Percentiles rank a stretch among this genome's conserved stretches.
These are phyloP conservation scores for Metaphire vulgaris DNA, from an alignment of 1,140 invertebrate species.

Conservation along the genomic window DNA sequence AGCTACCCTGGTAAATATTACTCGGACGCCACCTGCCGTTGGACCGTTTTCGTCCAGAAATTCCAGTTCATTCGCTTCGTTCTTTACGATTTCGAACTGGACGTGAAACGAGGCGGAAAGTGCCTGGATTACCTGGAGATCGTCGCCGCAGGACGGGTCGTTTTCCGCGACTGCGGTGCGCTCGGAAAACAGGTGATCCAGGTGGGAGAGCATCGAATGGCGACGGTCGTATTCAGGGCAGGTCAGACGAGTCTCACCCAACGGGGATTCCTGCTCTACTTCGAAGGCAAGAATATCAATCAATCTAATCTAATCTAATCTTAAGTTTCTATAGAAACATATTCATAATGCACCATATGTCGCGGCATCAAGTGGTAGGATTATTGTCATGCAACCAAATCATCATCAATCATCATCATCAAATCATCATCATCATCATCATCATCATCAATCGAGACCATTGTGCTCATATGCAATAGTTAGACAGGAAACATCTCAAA, in stretches of 20 bases:
- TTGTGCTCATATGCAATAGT: too few species aligned
- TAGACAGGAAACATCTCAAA: too few species aligned
- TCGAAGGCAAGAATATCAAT: constrained; percentile 17
- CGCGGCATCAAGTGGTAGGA: neutral
- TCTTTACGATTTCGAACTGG: constrained; percentile 26
- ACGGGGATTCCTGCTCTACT: constrained; percentile 25
- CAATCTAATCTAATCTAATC: neutral
- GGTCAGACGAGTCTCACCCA: constrained; percentile 21
- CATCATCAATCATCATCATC: neutral
- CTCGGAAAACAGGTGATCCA: constrained; percentile 13
- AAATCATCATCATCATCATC: constrained; percentile 5
- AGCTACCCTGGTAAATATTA: constrained; percentile 27
- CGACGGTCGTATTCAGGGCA: constrained; percentile 22
- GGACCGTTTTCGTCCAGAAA: constrained; percentile 24
- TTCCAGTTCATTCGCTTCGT: constrained; percentile 13
- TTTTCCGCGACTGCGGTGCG: constrained; percentile 18
- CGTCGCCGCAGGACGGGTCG: neutral
- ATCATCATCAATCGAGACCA: neutral
- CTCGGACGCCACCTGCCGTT: constrained; percentile 24
- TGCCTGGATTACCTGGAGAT: constrained; percentile 16
- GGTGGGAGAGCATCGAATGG: neutral
- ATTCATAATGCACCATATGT: neutral
- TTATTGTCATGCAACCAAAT: neutral
- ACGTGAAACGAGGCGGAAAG: constrained; percentile 21
- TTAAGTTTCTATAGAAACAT: neutral